phyloP scores from a whole-genome alignment of 2,113 vertebrate genomes.

The Beaufortia kweichowensis region DNA sequence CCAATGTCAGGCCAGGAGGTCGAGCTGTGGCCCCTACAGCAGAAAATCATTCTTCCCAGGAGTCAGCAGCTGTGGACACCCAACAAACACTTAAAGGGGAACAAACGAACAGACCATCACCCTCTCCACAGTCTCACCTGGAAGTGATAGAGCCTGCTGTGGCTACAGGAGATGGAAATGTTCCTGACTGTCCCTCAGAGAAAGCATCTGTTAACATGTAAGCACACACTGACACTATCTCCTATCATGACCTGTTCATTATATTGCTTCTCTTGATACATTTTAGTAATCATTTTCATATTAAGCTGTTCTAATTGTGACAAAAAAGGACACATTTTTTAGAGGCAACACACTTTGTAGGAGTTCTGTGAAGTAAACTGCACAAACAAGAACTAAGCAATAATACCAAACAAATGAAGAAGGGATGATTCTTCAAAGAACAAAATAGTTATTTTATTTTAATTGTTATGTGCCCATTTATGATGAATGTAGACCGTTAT shows the following conservation, averaged over 20 bases:
- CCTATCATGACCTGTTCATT: background rate
- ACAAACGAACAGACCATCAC: background rate
- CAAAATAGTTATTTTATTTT: no score
- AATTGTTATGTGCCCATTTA: no score
- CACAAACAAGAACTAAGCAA: no score
- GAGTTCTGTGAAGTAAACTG: no score
- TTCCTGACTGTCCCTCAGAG: background rate
- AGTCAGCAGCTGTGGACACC: slow-evolving; percentile 1
- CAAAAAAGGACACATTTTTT: no score
- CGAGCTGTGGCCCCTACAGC: slow-evolving; percentile 14
- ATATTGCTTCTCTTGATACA: background rate
- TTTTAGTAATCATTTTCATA: no score
- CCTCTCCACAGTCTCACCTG: background rate
- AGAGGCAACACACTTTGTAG: no score
- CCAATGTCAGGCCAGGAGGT: slow-evolving; percentile 48
- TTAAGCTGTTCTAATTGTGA: no score
- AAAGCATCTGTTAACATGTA: slow-evolving; percentile 42
- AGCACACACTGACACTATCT: slow-evolving; percentile 21
- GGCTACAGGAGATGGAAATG: slow-evolving; percentile 12
- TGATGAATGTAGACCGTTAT: no score
- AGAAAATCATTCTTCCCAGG: slow-evolving; percentile 34
- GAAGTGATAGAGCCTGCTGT: slow-evolving; percentile 5
- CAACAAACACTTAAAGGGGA: background rate
- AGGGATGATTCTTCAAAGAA: no score
- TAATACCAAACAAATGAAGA: no score